phyloP scores from a whole-genome alignment of 2,888 invertebrate genomes.

The Allacma fusca region DNA sequence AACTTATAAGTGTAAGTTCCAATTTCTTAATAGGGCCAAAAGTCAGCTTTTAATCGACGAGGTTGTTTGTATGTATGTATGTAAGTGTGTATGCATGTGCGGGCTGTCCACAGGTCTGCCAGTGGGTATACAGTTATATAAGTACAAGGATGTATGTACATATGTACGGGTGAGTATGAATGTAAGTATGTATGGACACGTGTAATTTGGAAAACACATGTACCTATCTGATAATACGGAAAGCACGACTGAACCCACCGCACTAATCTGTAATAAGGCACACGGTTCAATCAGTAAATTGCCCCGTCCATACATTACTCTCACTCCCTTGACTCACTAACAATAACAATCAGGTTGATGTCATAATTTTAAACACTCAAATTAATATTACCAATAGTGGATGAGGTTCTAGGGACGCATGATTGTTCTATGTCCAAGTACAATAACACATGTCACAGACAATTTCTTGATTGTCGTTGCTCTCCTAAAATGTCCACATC shows the following conservation, averaged over 20 bases:
- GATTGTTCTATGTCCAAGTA: neutral
- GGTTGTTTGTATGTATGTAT: too few species aligned
- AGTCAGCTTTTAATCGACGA: too few species aligned
- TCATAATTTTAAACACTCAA: conserved; percentile 27
- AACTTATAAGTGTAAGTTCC: too few species aligned
- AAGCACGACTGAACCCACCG: neutral
- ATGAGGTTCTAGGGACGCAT: neutral
- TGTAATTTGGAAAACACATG: too few species aligned
- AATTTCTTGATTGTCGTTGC: neutral
- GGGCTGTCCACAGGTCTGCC: too few species aligned
- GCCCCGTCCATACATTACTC: conserved; percentile 32
- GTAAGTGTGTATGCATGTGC: too few species aligned
- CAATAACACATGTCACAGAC: neutral
- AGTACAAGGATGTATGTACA: too few species aligned
- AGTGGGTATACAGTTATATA: too few species aligned
- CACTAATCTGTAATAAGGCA: conserved; percentile 19
- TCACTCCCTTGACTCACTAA: conserved; percentile 14
- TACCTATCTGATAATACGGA: neutral
- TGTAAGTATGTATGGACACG: too few species aligned
- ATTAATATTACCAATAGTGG: conserved; percentile 8
- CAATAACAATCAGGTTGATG: conserved; percentile 24
- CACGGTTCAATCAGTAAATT: conserved; percentile 42
- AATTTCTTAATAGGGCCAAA: too few species aligned
- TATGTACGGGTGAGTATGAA: too few species aligned
- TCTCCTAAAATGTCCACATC: neutral